phyloP scores from a whole-genome alignment of 2,113 vertebrate genomes.

The Gnathonemus longibarbis region DNA sequence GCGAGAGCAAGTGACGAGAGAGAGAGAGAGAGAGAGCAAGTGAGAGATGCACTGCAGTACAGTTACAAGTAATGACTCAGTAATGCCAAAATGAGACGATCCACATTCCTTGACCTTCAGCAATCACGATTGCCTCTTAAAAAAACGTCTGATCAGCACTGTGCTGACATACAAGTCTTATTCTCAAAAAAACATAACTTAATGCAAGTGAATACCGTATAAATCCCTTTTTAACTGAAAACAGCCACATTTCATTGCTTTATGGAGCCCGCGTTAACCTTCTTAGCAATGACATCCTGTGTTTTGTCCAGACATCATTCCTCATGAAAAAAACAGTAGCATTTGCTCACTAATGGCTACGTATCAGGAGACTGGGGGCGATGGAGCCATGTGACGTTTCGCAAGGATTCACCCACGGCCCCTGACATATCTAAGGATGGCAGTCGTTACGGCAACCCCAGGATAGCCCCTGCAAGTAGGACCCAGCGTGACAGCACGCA shows the following conservation, averaged over 20 bases:
- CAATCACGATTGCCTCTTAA: background rate
- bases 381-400: background rate
- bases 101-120: conserved; percentile 12
- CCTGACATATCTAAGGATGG: background rate
- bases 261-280: background rate
- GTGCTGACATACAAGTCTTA: background rate
- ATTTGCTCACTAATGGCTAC: background rate
- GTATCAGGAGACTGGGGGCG: background rate
- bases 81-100: background rate
- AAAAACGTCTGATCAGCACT: background rate
- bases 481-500: background rate
- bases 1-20: background rate
- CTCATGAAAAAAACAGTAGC: background rate
- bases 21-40: background rate
- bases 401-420: background rate
- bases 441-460: background rate
- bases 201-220: too few relatives aligned
- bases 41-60: conserved; percentile 1
- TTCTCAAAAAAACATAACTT: background rate
- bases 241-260: background rate
- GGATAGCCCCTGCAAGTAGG: background rate
- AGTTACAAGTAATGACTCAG: conserved; percentile 13
- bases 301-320: background rate
- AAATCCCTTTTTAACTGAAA: background rate
- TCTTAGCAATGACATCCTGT: background rate